Conservation (phyloP, 2,113 vertebrate species). For the Scolopax mira region DNA sequence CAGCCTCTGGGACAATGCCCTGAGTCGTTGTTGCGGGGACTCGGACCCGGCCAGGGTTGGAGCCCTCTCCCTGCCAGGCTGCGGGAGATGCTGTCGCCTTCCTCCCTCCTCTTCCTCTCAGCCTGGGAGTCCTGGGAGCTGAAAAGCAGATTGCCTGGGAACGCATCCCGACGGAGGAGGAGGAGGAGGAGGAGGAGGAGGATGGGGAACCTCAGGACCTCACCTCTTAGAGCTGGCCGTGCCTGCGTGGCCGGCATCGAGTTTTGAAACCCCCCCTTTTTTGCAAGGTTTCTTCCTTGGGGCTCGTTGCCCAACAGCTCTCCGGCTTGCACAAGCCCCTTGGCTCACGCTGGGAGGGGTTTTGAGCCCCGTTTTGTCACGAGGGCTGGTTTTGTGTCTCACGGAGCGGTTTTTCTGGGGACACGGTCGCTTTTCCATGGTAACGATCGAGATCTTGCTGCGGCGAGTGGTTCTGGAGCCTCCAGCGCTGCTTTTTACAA, state of each 20-base stretch:
- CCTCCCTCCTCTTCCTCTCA: background rate
- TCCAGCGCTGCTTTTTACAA: background rate
- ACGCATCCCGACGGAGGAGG: no score
- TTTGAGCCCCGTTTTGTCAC: no score
- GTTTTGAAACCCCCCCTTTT: background rate
- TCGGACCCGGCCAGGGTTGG: no score
- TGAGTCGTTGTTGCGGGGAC: accelerated
- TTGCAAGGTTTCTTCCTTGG: background rate
- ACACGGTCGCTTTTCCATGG: background rate
- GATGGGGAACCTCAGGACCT: background rate
- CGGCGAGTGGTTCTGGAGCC: background rate
- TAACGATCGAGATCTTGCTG: background rate
- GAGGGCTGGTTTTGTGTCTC: background rate
- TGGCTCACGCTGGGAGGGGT: background rate
- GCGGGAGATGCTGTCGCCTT: background rate
- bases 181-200: no score
- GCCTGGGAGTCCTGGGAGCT: background rate
- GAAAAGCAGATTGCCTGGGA: background rate
- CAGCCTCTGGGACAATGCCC: background rate
- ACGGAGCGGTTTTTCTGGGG: background rate
- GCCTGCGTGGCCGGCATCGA: accelerated
- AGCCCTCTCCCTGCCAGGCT: background rate
- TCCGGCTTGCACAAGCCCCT: background rate
- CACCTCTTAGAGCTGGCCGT: background rate
- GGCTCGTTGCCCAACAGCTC: background rate